phyloP scores from a whole-genome alignment of 2,888 invertebrate species.

The Notocelia uddmanniana region DNA sequence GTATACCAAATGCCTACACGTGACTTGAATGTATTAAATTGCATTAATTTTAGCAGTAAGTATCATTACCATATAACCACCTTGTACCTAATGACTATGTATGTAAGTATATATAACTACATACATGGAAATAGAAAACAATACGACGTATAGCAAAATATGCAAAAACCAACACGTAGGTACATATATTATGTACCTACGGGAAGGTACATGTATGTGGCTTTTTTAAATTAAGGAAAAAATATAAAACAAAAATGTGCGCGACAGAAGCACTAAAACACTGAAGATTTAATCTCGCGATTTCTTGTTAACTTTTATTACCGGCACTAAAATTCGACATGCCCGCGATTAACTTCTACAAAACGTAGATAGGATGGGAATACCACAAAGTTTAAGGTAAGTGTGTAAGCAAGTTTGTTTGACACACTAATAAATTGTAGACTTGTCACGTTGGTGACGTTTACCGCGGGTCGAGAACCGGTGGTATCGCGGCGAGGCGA shows the following conservation, averaged over 20 bases:
- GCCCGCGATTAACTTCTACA: conserved; percentile 28
- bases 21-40: too few relatives aligned
- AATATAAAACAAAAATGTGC: neutral
- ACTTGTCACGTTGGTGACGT: conserved; percentile 65
- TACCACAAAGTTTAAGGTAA: conserved; percentile 44
- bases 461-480: conserved; percentile 74
- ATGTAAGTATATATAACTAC: too few relatives aligned
- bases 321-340: conserved; percentile 41
- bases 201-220: too few relatives aligned
- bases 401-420: conserved; percentile 54
- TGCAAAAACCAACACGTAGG: too few relatives aligned
- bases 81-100: too few relatives aligned
- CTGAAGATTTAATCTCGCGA: conserved; percentile 25
- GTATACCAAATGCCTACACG: too few relatives aligned
- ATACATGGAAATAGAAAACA: too few relatives aligned
- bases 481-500: conserved; percentile 65
- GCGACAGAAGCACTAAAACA: conserved; percentile 27
- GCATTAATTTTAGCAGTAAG: too few relatives aligned
- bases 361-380: conserved; percentile 12
- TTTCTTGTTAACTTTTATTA: conserved; percentile 36
- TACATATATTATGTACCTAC: too few relatives aligned
- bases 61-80: too few relatives aligned
- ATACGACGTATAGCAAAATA: too few relatives aligned
- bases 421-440: conserved; percentile 64
- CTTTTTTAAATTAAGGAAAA: too few relatives aligned